phyloP scores from a whole-genome alignment of 2,113 vertebrate species.

The Phaethornis superciliosus region DNA sequence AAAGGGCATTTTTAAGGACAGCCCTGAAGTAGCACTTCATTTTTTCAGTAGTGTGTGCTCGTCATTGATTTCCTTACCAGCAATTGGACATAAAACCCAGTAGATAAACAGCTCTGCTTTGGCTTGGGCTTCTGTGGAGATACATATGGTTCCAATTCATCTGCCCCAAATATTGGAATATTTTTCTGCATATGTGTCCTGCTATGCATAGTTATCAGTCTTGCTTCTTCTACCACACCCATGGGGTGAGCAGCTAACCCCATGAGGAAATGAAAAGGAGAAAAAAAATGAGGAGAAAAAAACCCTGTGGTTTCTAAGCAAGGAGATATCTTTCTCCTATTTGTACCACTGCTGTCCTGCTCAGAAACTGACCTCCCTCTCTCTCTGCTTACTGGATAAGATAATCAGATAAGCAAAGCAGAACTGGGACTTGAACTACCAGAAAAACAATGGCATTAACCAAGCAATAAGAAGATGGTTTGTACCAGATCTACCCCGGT shows the following conservation, averaged over 20 bases:
- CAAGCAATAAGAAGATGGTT: background rate
- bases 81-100: background rate
- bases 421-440: background rate
- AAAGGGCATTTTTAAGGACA: background rate
- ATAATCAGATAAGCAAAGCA: background rate
- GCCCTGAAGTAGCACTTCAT: background rate
- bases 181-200: constrained; percentile 7
- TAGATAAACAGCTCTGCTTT: background rate
- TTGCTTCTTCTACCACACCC: constrained; percentile 10
- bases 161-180: background rate
- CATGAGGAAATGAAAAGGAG: background rate
- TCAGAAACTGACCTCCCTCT: background rate
- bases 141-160: constrained; percentile 29
- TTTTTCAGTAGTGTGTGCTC: background rate
- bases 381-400: too few relatives aligned
- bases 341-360: background rate
- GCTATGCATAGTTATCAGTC: constrained; percentile 1
- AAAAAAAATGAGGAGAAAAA: background rate
- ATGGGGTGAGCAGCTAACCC: background rate
- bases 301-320: background rate
- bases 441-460: background rate
- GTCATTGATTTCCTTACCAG: background rate
- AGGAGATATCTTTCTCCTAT: background rate
- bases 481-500: background rate
- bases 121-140: background rate